A percentile compares a stretch with the other conserved stretches of the same genome.
phyloP scores from a whole-genome alignment of 35 echinoderm and acorn worm species.

The Lytechinus variegatus region DNA sequence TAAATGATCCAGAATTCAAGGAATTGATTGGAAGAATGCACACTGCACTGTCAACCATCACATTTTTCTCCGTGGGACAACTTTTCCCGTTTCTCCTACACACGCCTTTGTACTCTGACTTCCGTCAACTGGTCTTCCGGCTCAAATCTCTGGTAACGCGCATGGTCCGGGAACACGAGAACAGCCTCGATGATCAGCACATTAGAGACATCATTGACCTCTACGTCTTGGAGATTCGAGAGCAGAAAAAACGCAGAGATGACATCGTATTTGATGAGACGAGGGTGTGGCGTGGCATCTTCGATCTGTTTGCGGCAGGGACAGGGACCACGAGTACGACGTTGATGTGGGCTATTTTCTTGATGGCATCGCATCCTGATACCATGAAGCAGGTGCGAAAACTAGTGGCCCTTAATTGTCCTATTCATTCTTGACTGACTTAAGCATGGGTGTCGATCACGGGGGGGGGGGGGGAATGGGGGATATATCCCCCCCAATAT shows the following conservation, averaged over 20 bases:
- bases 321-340: conserved; percentile 35
- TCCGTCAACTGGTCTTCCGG: background rate
- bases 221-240: conserved; percentile 42
- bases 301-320: conserved; percentile 8
- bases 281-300: conserved; percentile 16
- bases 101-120: background rate
- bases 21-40: background rate
- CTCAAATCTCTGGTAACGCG: background rate
- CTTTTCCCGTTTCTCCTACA: background rate
- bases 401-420: too few relatives aligned
- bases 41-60: background rate
- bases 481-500: too few relatives aligned
- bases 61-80: background rate
- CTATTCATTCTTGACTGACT: too few relatives aligned
- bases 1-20: conserved; percentile 1
- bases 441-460: too few relatives aligned
- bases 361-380: background rate
- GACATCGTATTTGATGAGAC: conserved; percentile 27
- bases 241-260: conserved; percentile 16
- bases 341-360: conserved; percentile 3
- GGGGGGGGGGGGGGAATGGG: too few relatives aligned
- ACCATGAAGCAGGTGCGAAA: conserved; percentile 5
- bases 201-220: conserved; percentile 35
- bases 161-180: conserved; percentile 9
- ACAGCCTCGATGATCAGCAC: conserved; percentile 22